These are phyloP conservation scores for Tricholauxania praeusta DNA, from an alignment of 2,888 invertebrate species.

Conservation along the genomic window DNA sequence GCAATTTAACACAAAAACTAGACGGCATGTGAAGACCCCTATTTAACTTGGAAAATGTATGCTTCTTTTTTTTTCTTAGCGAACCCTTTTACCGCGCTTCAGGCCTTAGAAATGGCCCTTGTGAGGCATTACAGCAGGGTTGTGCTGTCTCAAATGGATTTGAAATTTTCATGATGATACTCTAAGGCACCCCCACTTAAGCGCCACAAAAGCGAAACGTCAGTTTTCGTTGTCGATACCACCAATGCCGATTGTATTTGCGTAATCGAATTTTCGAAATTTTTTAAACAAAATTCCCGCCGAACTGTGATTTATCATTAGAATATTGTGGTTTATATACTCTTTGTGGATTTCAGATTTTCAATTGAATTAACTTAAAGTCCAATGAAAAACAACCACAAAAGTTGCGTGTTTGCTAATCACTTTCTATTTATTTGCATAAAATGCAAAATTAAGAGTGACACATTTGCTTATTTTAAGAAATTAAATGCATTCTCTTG, in stretches of 20 bases:
- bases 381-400: neutral
- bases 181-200: neutral
- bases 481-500: too few relatives aligned
- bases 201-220: neutral
- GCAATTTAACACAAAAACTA: too few relatives aligned
- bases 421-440: constrained; percentile 5
- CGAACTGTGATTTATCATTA: neutral
- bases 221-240: constrained; percentile 31
- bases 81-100: constrained; percentile 50
- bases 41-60: too few relatives aligned
- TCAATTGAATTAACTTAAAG: neutral
- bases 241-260: constrained; percentile 17
- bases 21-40: too few relatives aligned
- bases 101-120: constrained; percentile 52
- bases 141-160: neutral
- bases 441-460: too few relatives aligned
- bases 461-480: too few relatives aligned
- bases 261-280: neutral
- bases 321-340: constrained; percentile 7
- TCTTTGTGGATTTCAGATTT: neutral
- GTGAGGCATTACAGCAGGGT: constrained; percentile 52
- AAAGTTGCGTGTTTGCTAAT: constrained; percentile 36
- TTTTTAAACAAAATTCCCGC: constrained; percentile 7
- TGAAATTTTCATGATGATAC: constrained; percentile 25
- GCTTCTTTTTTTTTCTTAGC: too few relatives aligned